Base-by-base conservation (phyloP, 2,113 vertebrate genomes). In the Cyprinodon brontotheroides region DNA sequence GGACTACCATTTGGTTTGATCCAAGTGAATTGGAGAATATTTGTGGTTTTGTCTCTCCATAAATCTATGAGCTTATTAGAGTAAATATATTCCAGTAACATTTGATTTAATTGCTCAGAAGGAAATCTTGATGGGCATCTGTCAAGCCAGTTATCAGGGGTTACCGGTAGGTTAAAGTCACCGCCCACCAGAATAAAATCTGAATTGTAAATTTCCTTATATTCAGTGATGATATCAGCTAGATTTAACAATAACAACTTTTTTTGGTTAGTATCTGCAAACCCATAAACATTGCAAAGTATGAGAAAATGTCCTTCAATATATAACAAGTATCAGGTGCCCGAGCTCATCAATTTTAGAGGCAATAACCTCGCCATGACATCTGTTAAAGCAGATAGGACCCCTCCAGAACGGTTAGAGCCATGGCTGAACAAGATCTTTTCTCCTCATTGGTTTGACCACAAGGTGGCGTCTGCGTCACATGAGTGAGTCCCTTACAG, bases 221-320 rank as follows among this genome's bases (percentile, higher is more conserved):
- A 63, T 7, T 63, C 36, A 14, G 61, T 2, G 7, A 38, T 38
- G 11, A 63, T 11, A 38, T 63, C 61, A 37, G 7, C 59, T 29
- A 61, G 8, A 11, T 61, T 61, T 61, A 29, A 29, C 29, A 29
- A 29, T 29, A 29, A 29, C 29, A 29, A 29, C 29, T 29, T 61
- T 1, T 37, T 61, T 36, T 29, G 22, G 8, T 12, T 22, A 61
- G n/a, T 36, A 29, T 29, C 37, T 3, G n/a, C 20, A 9, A n/a
- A 60, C n/a, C 50, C 50, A 53, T 53, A 53, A 29, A 29, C 29
- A 29, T 53, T 53, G 11, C 11, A 14, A 1, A 53, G 3, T 14
- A 53, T 53, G 50, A 53, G 8, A 53, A 53, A 53, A 17, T 53
- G 9, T 53, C 50, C 50, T 53, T 86, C 68, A 75, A 36, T 37